phyloP scores from a whole-genome alignment of 2,113 vertebrate genomes.

The Brevimyrus niger region DNA sequence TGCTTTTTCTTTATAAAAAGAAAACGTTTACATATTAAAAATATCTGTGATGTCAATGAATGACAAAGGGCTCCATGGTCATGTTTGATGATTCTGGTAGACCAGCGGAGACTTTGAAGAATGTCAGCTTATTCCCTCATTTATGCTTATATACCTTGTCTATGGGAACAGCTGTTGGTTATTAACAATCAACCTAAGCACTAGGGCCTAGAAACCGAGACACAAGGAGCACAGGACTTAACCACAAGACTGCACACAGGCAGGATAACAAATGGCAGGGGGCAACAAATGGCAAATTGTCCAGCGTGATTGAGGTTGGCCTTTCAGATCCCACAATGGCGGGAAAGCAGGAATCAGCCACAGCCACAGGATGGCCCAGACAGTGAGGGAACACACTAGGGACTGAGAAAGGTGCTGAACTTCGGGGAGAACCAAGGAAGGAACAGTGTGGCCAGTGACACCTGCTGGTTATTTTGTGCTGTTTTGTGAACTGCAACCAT shows the following conservation, averaged over 20 bases:
- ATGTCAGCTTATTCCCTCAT: not conserved
- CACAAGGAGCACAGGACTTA: not conserved
- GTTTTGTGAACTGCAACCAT: not conserved
- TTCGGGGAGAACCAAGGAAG: not conserved
- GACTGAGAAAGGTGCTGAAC: not conserved
- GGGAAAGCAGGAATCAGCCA: too few relatives aligned
- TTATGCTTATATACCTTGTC: not conserved
- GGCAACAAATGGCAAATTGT: not conserved
- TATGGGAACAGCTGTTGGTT: not conserved
- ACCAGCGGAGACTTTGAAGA: not conserved
- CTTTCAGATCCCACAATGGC: not conserved
- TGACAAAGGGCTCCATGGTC: not conserved
- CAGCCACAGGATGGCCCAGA: not conserved
- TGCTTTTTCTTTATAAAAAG: not conserved
- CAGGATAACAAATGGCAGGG: not conserved
- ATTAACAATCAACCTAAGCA: not conserved
- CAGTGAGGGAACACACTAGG: not conserved
- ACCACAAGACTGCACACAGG: not conserved
- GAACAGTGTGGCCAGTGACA: not conserved
- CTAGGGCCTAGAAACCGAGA: not conserved
- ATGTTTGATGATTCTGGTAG: not conserved
- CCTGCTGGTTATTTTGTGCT: not conserved
- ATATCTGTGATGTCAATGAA: not conserved
- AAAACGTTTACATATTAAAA: not conserved
- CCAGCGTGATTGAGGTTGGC: not conserved